Conservation (phyloP, 2,797 vertebrate species). For the Pangasius macronema region DNA sequence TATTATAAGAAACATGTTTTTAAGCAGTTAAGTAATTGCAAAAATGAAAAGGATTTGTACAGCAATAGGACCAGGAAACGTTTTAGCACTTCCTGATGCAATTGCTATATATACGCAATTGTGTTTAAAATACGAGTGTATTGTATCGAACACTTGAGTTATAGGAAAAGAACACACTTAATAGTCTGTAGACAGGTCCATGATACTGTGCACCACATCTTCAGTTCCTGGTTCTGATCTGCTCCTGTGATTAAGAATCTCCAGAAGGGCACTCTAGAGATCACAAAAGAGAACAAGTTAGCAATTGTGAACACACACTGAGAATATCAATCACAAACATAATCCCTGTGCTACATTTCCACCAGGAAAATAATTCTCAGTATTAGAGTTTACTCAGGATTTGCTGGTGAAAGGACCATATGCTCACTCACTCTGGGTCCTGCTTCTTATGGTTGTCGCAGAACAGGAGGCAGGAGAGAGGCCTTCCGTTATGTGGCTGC, state of each 20-base stretch:
- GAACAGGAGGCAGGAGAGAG: conserved; percentile 95
- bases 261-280: conserved; percentile 92
- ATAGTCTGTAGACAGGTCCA: conserved; percentile 98
- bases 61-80: background rate
- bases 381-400: conserved; percentile 19
- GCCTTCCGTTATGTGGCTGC: conserved; percentile 89
- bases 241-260: conserved; percentile 96
- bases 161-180: conserved; percentile 70
- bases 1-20: background rate
- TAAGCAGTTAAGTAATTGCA: background rate
- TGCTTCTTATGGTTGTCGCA: conserved; percentile 99
- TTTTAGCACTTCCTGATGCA: background rate
- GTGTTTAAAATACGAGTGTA: background rate
- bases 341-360: background rate
- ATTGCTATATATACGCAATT: background rate
- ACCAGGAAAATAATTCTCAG: background rate
- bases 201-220: conserved; percentile 98
- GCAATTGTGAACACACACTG: background rate
- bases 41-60: background rate
- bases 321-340: background rate
- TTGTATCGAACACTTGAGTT: background rate
- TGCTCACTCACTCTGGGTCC: conserved; percentile 90
- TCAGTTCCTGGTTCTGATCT: conserved; percentile 94
- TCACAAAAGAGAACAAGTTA: conserved; percentile 10
- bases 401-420: background rate